Conservation (phyloP, 2,888 invertebrate species). For the Chymomyza fuscimana region DNA sequence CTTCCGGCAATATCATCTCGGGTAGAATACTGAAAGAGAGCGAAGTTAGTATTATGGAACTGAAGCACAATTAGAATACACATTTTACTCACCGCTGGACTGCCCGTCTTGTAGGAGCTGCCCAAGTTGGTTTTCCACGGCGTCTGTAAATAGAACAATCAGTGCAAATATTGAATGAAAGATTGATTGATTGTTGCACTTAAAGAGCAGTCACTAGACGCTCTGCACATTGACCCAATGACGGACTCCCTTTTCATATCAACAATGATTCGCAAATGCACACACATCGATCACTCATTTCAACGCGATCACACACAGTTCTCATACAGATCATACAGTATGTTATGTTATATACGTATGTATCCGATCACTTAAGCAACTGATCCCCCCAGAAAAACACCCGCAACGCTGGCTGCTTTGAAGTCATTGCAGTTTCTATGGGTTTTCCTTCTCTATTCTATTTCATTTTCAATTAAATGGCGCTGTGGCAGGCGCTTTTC, state of each 20-base stretch:
- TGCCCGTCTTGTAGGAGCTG: constrained; percentile 75
- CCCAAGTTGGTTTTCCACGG: constrained; percentile 78
- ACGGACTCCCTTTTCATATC: constrained; percentile 17
- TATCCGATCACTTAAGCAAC: neutral
- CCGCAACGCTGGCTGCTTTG: constrained; percentile 41
- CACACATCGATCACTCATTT: constrained; percentile 39
- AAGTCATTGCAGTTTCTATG: constrained; percentile 46
- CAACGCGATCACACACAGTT: constrained; percentile 33
- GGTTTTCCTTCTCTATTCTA: constrained; percentile 17
- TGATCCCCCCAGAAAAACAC: neutral
- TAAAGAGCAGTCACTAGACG: constrained; percentile 16
- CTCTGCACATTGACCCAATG: too few relatives aligned
- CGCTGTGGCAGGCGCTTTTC: constrained; percentile 66
- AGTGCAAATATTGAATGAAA: neutral
- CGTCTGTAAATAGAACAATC: constrained; percentile 61
- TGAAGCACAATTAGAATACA: neutral
- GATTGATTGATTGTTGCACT: constrained; percentile 59
- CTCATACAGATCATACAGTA: too few relatives aligned
- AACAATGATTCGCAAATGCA: constrained; percentile 60
- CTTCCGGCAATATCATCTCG: constrained; percentile 73
- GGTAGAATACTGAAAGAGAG: constrained; percentile 69
- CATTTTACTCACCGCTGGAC: constrained; percentile 69
- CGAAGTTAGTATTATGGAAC: neutral
- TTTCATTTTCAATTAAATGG: constrained; percentile 73
- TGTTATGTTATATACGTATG: neutral